Percentiles rank a stretch among this genome's conserved stretches.
phyloP scores from a whole-genome alignment of 1,140 invertebrate genomes.

The Reticulitermes speratus region DNA sequence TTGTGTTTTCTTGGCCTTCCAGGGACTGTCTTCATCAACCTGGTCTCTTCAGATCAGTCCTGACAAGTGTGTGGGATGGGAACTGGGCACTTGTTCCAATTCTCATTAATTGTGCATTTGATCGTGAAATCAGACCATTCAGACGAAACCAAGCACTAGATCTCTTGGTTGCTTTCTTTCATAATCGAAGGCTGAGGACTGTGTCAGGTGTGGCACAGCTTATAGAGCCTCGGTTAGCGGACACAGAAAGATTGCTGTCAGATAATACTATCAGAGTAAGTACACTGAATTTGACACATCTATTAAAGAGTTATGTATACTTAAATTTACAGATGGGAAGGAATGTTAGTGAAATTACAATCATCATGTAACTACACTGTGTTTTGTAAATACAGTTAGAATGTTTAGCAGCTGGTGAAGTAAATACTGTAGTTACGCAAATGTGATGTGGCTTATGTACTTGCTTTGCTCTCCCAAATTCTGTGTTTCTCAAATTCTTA shows the following conservation, averaged over 20 bases:
- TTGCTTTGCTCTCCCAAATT: too few species aligned
- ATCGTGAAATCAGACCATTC: conserved; percentile 58
- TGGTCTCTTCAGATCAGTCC: conserved; percentile 61
- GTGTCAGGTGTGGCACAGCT: background rate
- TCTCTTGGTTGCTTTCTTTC: conserved; percentile 60
- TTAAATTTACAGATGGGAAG: background rate
- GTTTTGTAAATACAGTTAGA: background rate
- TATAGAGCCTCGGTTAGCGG: conserved; percentile 38
- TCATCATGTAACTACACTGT: background rate
- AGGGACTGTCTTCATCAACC: conserved; percentile 60
- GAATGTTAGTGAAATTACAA: background rate
- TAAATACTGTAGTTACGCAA: too few species aligned
- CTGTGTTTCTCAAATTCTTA: too few species aligned
- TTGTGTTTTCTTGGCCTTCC: background rate
- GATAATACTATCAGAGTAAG: background rate
- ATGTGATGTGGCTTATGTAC: too few species aligned
- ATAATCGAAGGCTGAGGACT: conserved; percentile 48
- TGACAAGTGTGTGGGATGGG: conserved; percentile 62
- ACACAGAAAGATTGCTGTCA: conserved; percentile 5
- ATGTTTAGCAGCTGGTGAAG: too few species aligned
- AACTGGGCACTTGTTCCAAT: conserved; percentile 56
- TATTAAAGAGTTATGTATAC: background rate
- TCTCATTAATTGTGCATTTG: conserved; percentile 60
- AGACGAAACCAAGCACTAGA: conserved; percentile 63
- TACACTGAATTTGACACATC: background rate